These are phyloP conservation scores for Venusia cambrica DNA, from an alignment of 2,888 invertebrate genomes.

Conservation along the genomic window DNA sequence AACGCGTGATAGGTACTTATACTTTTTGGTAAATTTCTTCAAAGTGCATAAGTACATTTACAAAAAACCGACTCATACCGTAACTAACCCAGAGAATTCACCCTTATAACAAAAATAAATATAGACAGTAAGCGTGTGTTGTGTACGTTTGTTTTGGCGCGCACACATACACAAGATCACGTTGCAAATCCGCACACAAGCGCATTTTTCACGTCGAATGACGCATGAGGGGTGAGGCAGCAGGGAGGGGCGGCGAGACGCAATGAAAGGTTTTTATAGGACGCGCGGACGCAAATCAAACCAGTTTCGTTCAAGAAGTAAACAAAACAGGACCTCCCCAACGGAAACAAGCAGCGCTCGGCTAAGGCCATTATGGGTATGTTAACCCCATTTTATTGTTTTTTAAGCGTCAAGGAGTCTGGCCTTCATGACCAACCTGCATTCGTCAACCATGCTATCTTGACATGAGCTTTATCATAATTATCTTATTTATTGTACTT, in stretches of 20 bases:
- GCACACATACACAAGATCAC: conserved; percentile 30
- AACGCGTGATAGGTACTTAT: too few relatives aligned
- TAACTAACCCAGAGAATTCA: too few relatives aligned
- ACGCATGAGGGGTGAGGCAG: conserved; percentile 45
- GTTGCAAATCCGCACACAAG: conserved; percentile 28
- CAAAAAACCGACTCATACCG: too few relatives aligned
- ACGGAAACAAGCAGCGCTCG: conserved; percentile 41
- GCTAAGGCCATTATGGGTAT: conserved; percentile 65
- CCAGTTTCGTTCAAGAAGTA: conserved; percentile 68
- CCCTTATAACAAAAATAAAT: too few relatives aligned
- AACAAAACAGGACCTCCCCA: conserved; percentile 55
- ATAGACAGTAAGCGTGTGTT: conserved; percentile 6
- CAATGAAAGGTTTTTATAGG: conserved; percentile 62
- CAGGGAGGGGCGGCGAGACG: conserved; percentile 32
- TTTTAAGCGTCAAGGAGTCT: conserved; percentile 18
- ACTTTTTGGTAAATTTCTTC: too few relatives aligned
- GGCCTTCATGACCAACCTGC: conserved; percentile 3
- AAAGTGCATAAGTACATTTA: too few relatives aligned
- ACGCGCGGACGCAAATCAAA: conserved; percentile 49
- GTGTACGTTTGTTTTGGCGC: conserved; percentile 43
- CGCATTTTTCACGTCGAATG: conserved; percentile 47
- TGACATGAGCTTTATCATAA: conserved; percentile 1
- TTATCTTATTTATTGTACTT: conserved; percentile 2
- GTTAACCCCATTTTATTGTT: conserved; percentile 40
- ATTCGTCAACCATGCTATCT: conserved; percentile 1